Evolutionary conservation across 2,888 invertebrate species (phyloP), one percentile per base, ranked within the genome.

Genomic region (Eupithecia pulchellata): DNA sequence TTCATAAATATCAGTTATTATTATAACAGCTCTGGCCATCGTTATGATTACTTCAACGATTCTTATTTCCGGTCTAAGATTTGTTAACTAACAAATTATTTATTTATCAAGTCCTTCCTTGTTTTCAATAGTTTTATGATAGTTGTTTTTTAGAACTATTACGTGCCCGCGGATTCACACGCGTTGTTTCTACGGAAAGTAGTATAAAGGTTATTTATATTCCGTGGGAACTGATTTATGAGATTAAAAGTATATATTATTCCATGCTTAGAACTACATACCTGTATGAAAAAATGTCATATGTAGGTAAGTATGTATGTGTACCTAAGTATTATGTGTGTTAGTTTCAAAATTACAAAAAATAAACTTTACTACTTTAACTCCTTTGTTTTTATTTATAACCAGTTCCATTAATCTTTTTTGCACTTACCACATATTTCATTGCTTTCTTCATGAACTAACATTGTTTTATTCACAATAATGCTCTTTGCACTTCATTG

Each of bases 1-100:
- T 34, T 66, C 20, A 20, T 3, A n/a, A 36, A 47, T 66, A 57
- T 66, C 47, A 39, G 25, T 66, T 73, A 52, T 70, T 52, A 64
- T 58, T 70, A 74, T 71, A 64, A 64, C 64, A 63, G 64, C 66
- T 75, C 63, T 57, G 64, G 34, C 57, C 30, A 70, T 67, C 69
- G 70, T 72, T 74, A 74, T 74, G 70, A 74, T 74, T 72, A 72
- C 68, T 72, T 70, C 70, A 70, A 74, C 68, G 62, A 64, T 69
- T 73, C 68, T 68, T 72, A 66, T 75, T 72, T 75, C 75, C 75
- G 70, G 72, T 68, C 30, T 32, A 66, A 73, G 67, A 71, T 75
- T 75, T 71, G 71, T 75, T 20, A 64, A 58, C 68, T 68, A 70
- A 75, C 68, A 72, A 73, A 36, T 20, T 20, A 73, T 72, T 73